Evolutionary conservation across 2,888 invertebrate genomes (phyloP), one percentile per base, ranked within the genome.

Genomic region (Epirrita christyi): DNA sequence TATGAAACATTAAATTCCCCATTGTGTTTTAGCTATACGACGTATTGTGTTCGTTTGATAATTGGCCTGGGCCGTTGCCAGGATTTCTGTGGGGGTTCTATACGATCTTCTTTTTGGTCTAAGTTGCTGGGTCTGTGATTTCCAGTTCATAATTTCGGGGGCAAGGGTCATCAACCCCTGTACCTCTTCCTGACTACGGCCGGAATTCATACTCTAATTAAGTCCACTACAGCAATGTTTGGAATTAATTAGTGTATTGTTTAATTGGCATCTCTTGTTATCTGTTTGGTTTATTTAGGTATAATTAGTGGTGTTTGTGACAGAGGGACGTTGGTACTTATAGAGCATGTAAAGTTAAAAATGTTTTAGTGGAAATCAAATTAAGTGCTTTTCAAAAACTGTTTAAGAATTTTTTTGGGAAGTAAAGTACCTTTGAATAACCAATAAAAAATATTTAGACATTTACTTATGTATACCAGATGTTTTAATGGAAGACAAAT

Each of bases 181-280:
- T 9, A 0, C 53, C 41, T 52, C 58, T 40, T 2, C 32, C 53
- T 58, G 14, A 10, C 4, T 58, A 45, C 41, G 37, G 10, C 58
- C 52, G 28, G 11, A 77, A 78, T 81, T 75, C 78, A 77, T 79
- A 78, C 85, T 86, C 88, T 90, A 91, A 90, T 92, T 91, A 91
- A 89, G 89, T 90, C 89, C 91, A 92, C 86, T 90, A 89, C 88
- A 89, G 83, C 89, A 87, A 88, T 91, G 91, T 92, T 92, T 92
- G 91, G 89, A 89, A 92, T 91, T 92, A 91, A 92, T 92, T 92
- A 92, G 88, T 87, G 89, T 89, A 92, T 92, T 91, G 91, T 92
- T 91, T 91, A 92, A 92, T 91, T 91, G 91, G 90, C 89, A 89
- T 92, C 90, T 92, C 90, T 90, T 91, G 91, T 92, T 91, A 91